Conservation (phyloP, 2,113 vertebrate species). For the Oncorhynchus nerka region DNA sequence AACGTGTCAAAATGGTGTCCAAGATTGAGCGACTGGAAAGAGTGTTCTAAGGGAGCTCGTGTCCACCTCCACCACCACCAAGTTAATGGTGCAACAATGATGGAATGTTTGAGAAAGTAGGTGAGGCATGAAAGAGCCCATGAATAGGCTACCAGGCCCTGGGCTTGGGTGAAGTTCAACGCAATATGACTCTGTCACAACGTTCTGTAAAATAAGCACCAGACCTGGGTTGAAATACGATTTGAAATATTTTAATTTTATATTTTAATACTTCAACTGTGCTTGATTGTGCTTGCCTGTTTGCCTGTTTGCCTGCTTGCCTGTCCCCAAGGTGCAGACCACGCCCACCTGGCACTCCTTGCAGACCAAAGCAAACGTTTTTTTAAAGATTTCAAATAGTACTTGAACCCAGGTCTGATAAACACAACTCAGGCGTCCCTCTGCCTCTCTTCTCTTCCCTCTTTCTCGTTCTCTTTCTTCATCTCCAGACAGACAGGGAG, state of each 20-base stretch:
- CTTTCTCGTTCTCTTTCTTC: neutral
- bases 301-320: neutral
- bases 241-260: too few species aligned
- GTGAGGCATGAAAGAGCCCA: constrained; percentile 62
- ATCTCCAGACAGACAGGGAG: constrained; percentile 25
- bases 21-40: constrained; percentile 50
- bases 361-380: too few species aligned
- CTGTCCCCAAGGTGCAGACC: neutral
- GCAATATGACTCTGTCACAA: constrained; percentile 35
- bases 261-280: too few species aligned
- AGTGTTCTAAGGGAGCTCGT: constrained; percentile 50
- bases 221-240: too few species aligned
- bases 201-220: neutral
- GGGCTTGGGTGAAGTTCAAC: constrained; percentile 50
- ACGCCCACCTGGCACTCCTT: too few species aligned
- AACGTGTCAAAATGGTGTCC: constrained; percentile 55
- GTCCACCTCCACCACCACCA: constrained; percentile 55
- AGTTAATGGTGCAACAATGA: constrained; percentile 65
- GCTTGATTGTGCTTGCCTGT: neutral
- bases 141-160: constrained; percentile 60
- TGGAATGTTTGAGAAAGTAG: constrained; percentile 65
- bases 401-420: too few species aligned
- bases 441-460: constrained; percentile 19
- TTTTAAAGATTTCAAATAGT: too few species aligned
- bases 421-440: constrained; percentile 42